Conservation (phyloP, 2,797 vertebrate genomes). For the Xiphophorus birchmanni region DNA sequence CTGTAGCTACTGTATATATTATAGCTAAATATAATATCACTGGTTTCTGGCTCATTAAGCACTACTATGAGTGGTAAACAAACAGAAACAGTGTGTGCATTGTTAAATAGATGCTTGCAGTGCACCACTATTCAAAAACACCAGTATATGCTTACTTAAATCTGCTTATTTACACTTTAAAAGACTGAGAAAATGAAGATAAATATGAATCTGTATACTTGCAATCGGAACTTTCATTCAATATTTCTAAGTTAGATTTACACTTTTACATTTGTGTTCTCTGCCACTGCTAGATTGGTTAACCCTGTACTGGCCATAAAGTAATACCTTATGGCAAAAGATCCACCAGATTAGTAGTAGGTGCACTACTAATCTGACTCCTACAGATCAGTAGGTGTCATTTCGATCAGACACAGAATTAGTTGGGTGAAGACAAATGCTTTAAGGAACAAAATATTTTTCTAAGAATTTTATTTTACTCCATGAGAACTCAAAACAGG, state of each 20-base stretch:
- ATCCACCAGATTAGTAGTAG: neutral
- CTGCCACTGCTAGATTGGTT: neutral
- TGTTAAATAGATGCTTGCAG: neutral
- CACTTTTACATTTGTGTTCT: neutral
- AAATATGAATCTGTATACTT: neutral
- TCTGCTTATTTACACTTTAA: neutral
- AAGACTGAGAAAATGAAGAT: neutral
- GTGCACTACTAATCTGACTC: no score
- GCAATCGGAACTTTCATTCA: neutral
- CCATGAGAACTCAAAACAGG: no score
- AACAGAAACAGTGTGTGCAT: neutral
- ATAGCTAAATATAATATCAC: neutral
- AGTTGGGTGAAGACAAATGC: neutral
- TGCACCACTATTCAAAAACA: neutral
- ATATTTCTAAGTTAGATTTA: neutral
- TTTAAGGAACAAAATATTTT: neutral
- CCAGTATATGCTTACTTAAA: neutral
- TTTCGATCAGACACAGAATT: neutral
- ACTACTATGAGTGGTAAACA: conserved; percentile 6
- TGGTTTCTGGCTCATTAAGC: conserved; percentile 27
- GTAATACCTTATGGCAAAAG: neutral
- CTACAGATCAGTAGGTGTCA: neutral
- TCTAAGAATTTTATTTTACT: neutral
- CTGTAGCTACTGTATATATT: neutral
- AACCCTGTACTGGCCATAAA: neutral